Conservation (phyloP, 1,140 invertebrate species). For the Sitophilus oryzae region DNA sequence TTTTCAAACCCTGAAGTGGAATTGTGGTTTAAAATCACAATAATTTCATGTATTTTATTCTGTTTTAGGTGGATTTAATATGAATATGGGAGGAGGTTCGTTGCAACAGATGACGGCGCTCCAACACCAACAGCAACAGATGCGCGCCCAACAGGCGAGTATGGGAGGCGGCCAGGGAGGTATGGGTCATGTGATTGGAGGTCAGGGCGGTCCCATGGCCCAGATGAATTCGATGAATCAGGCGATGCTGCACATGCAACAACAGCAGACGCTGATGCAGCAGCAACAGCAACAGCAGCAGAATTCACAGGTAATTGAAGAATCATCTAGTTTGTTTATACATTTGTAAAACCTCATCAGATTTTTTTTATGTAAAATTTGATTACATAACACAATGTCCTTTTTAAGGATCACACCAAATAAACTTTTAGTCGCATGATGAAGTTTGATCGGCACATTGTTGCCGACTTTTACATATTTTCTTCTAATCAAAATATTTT, state of each 20-base stretch:
- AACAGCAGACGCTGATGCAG: conserved; percentile 46
- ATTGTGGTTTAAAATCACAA: too few species aligned
- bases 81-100: conserved; percentile 33
- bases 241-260: conserved; percentile 48
- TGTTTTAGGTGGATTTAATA: conserved; percentile 34
- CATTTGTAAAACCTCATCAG: not conserved
- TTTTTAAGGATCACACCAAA: too few species aligned
- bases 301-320: conserved; percentile 43
- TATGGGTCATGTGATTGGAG: conserved; percentile 31
- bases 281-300: conserved; percentile 36
- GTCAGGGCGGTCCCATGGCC: conserved; percentile 35
- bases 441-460: too few species aligned
- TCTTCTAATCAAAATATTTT: too few species aligned
- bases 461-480: too few species aligned
- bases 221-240: conserved; percentile 48
- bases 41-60: not conserved
- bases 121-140: conserved; percentile 43
- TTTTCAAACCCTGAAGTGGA: too few species aligned
- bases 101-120: conserved; percentile 39
- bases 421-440: too few species aligned
- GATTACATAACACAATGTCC: too few species aligned
- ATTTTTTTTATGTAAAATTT: too few species aligned
- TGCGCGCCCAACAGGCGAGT: conserved; percentile 31
- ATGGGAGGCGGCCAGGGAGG: conserved; percentile 29
- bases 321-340: not conserved